A percentile compares a stretch with the other conserved stretches of the same genome.
Conservation (phyloP, 2,113 vertebrate species). For the Epinephelus lanceolatus region DNA sequence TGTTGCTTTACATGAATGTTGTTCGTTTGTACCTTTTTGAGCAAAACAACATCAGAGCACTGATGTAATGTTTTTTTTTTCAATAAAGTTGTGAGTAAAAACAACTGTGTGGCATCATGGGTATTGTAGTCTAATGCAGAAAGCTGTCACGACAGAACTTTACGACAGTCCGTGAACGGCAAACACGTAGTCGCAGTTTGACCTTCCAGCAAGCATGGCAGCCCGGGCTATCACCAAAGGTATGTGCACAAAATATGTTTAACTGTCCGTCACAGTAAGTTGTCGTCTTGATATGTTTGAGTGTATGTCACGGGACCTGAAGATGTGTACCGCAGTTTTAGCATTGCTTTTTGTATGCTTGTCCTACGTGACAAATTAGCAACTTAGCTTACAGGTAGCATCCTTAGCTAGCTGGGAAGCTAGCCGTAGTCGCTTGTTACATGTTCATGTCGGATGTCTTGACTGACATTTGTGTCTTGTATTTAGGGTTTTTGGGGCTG, state of each 20-base stretch:
- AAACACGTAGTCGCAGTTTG: constrained; percentile 59
- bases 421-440: background rate
- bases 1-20: background rate
- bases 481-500: constrained; percentile 71
- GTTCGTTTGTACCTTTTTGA: background rate
- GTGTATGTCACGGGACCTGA: accelerated
- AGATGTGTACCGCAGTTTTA: accelerated
- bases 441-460: background rate
- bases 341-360: background rate
- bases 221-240: constrained; percentile 75
- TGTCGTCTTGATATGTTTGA: background rate
- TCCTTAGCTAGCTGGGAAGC: background rate
- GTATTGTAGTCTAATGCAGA: constrained; percentile 38
- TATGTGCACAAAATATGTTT: constrained; percentile 5
- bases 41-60: background rate
- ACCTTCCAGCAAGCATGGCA: constrained; percentile 82
- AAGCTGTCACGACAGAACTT: background rate
- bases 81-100: constrained; percentile 62
- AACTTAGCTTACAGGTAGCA: constrained; percentile 2
- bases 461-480: background rate
- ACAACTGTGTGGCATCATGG: constrained; percentile 8
- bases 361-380: background rate
- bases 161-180: constrained; percentile 36
- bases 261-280: accelerated
- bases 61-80: background rate